Base-by-base conservation (phyloP, 2,113 vertebrate genomes). In the Periophthalmodon schlosseri region DNA sequence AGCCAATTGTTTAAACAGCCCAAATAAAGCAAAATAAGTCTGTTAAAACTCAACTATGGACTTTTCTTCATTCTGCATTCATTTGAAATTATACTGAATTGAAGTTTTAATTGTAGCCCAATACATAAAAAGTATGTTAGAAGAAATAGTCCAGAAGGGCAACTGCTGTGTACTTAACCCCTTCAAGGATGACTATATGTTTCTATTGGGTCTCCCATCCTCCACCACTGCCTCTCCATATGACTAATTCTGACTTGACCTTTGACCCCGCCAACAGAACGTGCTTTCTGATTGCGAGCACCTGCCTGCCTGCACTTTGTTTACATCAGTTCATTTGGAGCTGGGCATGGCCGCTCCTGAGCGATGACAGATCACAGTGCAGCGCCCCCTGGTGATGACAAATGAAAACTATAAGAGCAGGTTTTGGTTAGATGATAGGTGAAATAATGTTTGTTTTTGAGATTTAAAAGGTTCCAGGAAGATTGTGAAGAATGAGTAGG, bases 251-350 rank as follows among this genome's bases (percentile, higher is more conserved):
- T 28, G 28, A 28, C 28, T 28, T 2, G 52, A 5, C 5, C 15
- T 7, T n/a, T n/a, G 52, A 9, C 14, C 16, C 5, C 3, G 16
- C 50, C 50, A 16, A 20, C 15, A 52, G 16, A 18, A 52, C 68
- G 83, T 91, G 86, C 86, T 84, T 92, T 88, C 50, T 36, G 65
- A 61, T 71, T 75, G 57, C 56, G 85, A 61, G 88, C 85, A 80
- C 49, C 49, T 15, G 90, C 92, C 84, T 90, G 93, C 87, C 87
- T 83, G 82, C 74, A 77, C 81, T 74, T 69, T 83, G 75, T 82
- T 76, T 33, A 21, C 20, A 5, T 15, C 52, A 36, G 16, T 36
- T 24, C 2, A 49, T 69, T 78, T 73, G 18, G 9, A 60, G 49
- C 65, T n/a, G 1, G 18, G 12, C 10, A 47, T 56, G 16, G 39